Evolutionary conservation across 2,888 invertebrate species (phyloP).

Genomic region (Ptycholaimellus sp.): DNA sequence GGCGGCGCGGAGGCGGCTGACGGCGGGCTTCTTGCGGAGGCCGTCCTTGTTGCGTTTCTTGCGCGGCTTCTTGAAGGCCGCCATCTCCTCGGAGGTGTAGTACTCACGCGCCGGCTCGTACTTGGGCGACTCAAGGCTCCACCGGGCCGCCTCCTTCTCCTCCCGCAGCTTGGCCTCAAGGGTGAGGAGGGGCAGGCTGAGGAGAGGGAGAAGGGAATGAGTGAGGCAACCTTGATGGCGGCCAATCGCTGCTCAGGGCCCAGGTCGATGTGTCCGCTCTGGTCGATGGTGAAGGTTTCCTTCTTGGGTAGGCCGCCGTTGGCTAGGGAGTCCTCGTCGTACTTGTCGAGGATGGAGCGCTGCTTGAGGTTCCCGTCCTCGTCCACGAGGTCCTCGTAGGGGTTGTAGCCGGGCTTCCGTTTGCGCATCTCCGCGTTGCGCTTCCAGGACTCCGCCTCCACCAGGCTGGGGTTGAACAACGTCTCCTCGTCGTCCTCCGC

Average conservation of each 20-base stretch:
- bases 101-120: slow-evolving; percentile 57
- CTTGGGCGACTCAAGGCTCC: slow-evolving; percentile 38
- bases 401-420: slow-evolving; percentile 43
- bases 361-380: slow-evolving; percentile 35
- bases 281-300: slow-evolving; percentile 14
- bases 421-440: slow-evolving; percentile 57
- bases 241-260: too few relatives aligned
- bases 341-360: slow-evolving; percentile 55
- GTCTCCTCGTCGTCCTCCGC: slow-evolving; percentile 61
- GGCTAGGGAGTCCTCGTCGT: slow-evolving; percentile 83
- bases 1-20: too few relatives aligned
- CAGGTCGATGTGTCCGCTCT: too few relatives aligned
- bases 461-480: slow-evolving; percentile 43
- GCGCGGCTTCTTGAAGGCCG: slow-evolving; percentile 20
- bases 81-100: slow-evolving; percentile 53
- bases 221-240: too few relatives aligned
- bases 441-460: slow-evolving; percentile 25
- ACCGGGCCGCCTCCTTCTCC: slow-evolving; percentile 23
- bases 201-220: too few relatives aligned
- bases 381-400: slow-evolving; percentile 46
- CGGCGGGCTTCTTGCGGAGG: slow-evolving; percentile 10
- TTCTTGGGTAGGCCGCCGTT: slow-evolving; percentile 33
- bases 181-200: too few relatives aligned
- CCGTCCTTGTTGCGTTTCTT: slow-evolving; percentile 18
- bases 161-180: slow-evolving; percentile 1